Percentiles rank a stretch among this genome's conserved stretches.
Evolutionary conservation across 2,113 vertebrate genomes (phyloP).

Genomic region (Caloenas nicobarica): DNA sequence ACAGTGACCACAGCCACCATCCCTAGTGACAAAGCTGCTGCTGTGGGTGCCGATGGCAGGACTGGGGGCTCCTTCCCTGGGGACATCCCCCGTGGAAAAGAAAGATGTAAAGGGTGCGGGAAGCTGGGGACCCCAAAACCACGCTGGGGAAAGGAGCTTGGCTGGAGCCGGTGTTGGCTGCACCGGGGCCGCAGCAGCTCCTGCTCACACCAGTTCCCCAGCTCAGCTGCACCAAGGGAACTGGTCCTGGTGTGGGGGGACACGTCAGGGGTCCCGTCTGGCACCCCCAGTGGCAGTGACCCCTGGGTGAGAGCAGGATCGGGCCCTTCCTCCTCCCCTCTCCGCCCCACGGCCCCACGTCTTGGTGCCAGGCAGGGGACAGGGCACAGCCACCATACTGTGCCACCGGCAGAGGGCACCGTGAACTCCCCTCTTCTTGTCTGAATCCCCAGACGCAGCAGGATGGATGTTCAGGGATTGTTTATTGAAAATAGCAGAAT

Average conservation of each 20-base stretch:
- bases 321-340: too few relatives aligned
- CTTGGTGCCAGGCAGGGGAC: too few relatives aligned
- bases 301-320: too few relatives aligned
- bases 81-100: too few relatives aligned
- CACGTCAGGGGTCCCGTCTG: too few relatives aligned
- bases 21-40: background rate
- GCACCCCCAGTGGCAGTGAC: too few relatives aligned
- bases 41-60: background rate
- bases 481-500: constrained; percentile 58
- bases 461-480: background rate
- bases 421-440: fast-evolving
- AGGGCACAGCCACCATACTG: too few relatives aligned
- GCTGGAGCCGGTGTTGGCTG: fast-evolving
- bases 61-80: fast-evolving
- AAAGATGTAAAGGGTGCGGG: too few relatives aligned
- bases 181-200: fast-evolving
- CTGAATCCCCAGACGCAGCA: background rate
- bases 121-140: background rate
- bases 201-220: fast-evolving
- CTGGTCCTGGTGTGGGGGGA: background rate
- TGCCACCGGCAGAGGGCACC: background rate
- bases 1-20: background rate
- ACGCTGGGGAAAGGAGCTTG: fast-evolving
- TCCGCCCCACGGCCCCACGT: too few relatives aligned
- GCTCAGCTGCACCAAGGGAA: fast-evolving